Base-by-base conservation (phyloP, 1,140 invertebrate genomes). In the Stratiolaelaps scimitus region DNA sequence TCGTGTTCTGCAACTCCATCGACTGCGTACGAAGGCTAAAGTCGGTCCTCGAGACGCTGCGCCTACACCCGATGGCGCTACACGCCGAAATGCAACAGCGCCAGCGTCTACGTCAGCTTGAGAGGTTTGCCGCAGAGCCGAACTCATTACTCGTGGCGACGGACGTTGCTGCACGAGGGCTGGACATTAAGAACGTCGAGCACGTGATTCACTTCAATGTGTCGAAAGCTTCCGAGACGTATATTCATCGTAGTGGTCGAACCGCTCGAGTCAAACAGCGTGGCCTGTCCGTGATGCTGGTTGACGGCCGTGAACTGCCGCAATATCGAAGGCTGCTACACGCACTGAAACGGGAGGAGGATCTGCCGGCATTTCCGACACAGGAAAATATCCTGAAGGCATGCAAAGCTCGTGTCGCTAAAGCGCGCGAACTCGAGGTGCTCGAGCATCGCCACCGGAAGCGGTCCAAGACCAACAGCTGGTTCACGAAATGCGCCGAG, bases 171-270 rank as follows among this genome's bases (percentile, higher is more conserved):
- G 92, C 95, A 0, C 79, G 95, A 68, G 95, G 95, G 46, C 77
- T 99, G 29, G 95, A 99, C 77, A 96, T 98, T 74, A 87, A 89
- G 5, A 82, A 85, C 72, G 84, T 98, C 1, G 83, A 96, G 70
- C 89, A 96, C 73, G 93, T 98, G 2, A 84, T 98, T 71, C 95
- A 99, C 76, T 98, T 96, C 79, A 92, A 98, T 78, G 88, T 94
- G 7, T 94, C 95, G 0, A 81, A 85, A 72, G 96, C 92, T 19
- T 86, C 88, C 34, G 93, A 98, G 79, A 86, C 85, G 74, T 99
- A 98, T 75, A 84, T 98, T 0, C 95, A 99, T 76, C 80, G 95
- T 65, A 95, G 91, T 78, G 95, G 95, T 0, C 80, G 95, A 67
- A 98, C 95, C 7, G 95, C 94, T 0, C 79, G 95, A 67, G 91